phyloP scores from a whole-genome alignment of 2,113 vertebrate species.

The Eidolon helvum region DNA sequence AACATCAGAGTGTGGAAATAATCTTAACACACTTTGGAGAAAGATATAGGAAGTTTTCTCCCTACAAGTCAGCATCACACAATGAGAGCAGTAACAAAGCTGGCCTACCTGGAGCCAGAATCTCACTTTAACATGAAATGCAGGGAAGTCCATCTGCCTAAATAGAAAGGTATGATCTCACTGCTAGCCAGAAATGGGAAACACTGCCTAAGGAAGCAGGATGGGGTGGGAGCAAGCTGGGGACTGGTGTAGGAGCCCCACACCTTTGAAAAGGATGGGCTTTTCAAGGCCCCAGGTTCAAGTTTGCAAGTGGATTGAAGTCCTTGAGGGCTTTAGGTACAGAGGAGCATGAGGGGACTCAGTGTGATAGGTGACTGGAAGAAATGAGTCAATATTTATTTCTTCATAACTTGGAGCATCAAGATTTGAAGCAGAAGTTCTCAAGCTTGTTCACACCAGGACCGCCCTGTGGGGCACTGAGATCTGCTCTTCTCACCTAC shows the following conservation, averaged over 20 bases:
- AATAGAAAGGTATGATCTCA: neutral
- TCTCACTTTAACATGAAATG: neutral
- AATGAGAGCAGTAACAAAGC: neutral
- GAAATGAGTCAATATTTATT: too few relatives aligned
- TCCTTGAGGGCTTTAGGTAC: fast-evolving
- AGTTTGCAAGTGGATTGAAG: fast-evolving
- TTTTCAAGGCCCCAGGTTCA: neutral
- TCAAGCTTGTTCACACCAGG: neutral
- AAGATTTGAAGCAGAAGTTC: too few relatives aligned
- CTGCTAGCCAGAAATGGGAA: fast-evolving
- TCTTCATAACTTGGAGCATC: neutral
- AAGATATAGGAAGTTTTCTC: neutral
- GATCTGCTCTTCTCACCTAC: too few relatives aligned
- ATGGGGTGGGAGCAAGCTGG: fast-evolving
- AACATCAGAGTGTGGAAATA: neutral
- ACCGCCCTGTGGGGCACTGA: too few relatives aligned
- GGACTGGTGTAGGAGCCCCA: neutral
- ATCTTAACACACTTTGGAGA: neutral
- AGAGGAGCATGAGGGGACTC: fast-evolving
- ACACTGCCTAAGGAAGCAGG: neutral
- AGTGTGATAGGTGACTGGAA: fast-evolving
- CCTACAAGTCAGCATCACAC: fast-evolving
- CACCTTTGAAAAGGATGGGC: neutral
- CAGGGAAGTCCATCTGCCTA: too few relatives aligned
- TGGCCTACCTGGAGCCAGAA: neutral